A percentile compares a stretch with the other conserved stretches of the same genome.
These are phyloP conservation scores for Chaetura pelagica DNA, from an alignment of 2,113 vertebrate genomes.

Conservation along the genomic window DNA sequence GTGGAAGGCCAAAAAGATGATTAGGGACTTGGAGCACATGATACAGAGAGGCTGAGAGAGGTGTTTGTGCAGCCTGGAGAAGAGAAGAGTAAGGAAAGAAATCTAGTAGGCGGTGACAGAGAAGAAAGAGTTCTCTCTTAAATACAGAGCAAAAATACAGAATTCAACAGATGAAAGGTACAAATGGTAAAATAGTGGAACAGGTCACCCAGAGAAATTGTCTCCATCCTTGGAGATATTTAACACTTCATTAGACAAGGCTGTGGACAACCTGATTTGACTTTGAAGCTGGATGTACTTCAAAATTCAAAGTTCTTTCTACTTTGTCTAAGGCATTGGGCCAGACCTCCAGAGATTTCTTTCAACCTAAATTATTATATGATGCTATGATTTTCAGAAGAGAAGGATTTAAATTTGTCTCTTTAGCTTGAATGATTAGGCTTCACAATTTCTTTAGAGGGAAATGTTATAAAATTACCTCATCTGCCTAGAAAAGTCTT, in stretches of 20 bases:
- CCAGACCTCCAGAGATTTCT: background rate
- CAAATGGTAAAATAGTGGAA: background rate
- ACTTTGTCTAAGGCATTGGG: background rate
- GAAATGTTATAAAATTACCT: background rate
- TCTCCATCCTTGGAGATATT: background rate
- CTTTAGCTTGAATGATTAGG: background rate
- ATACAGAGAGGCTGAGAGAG: background rate
- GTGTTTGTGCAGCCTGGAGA: background rate
- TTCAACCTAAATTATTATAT: background rate
- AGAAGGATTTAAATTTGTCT: background rate
- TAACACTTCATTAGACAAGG: background rate
- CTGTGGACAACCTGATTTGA: background rate
- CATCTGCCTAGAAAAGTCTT: background rate
- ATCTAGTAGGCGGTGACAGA: background rate
- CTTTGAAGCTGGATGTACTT: background rate
- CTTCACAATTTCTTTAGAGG: background rate
- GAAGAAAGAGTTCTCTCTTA: background rate
- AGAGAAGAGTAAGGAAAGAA: background rate
- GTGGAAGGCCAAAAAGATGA: background rate
- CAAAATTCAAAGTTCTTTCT: background rate
- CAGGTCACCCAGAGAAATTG: rapidly evolving
- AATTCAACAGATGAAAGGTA: background rate
- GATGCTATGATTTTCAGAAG: background rate
- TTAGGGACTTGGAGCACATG: background rate
- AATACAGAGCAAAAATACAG: background rate